Evolutionary conservation across 2,113 vertebrate species (phyloP), one percentile per base, ranked within the genome.

Genomic region (Anser cygnoides): DNA sequence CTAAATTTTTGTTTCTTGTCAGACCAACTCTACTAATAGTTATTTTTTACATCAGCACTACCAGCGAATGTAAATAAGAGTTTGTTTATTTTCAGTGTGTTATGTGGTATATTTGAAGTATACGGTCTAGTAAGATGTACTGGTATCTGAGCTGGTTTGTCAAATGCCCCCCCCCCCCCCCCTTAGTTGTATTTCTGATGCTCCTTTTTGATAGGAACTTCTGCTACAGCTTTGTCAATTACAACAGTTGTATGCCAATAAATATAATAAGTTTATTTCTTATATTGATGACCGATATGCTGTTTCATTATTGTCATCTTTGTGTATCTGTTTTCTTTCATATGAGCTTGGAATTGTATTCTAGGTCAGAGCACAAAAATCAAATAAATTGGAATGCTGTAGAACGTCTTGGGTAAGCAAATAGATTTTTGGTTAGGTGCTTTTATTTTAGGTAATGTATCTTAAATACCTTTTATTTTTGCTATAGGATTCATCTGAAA

Each of bases 261-360:
- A 80, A 72, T 77, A 37, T 57, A 93, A 87, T 90, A 95, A 13
- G 67, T 87, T 86, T 94, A 55, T 95, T 87, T 84, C 74, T 96
- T 77, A 89, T 71, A 76, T 82, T 95, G 85, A 91, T 94, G 82
- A 79, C 94, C 96, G 81, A 43, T 79, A 43, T 66, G 62, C 43
- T 74, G 72, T 94, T 96, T 94, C 81, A 92, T 94, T 96, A 79
- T 92, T 97, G 87, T 74, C 87, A 80, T 87, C 92, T 77, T 93
- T 94, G 65, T 54, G 26, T 89, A 54, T 93, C 87, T 92, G 41
- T 33, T 97, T 96, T 85, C 89, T 92, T 95, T 95, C 39, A 49
- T 58, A 17, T 77, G 52, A 28, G 21, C 59, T 90, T 89, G 73
- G 84, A 92, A 94, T 92, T 93, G 52, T 80, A 84, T 96, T 85